These are phyloP conservation scores for Cyclophora albipunctata DNA, from an alignment of 2,888 invertebrate genomes.

Conservation along the genomic window DNA sequence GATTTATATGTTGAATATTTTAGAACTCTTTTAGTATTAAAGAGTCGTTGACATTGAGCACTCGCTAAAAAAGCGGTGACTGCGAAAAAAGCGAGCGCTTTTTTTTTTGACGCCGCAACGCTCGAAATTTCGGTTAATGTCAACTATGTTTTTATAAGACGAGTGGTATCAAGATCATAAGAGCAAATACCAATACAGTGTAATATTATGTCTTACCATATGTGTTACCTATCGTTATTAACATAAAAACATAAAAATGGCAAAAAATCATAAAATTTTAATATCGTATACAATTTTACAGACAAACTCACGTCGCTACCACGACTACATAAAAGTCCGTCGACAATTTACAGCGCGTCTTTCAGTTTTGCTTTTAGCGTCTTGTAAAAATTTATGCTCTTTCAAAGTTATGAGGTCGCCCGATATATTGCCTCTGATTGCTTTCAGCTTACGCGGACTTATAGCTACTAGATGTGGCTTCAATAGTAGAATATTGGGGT, in stretches of 20 bases:
- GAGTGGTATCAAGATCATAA: too few relatives aligned
- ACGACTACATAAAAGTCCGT: constrained; percentile 22
- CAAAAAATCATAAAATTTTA: constrained; percentile 13
- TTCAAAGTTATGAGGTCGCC: constrained; percentile 32
- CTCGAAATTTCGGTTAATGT: too few relatives aligned
- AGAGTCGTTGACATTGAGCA: too few relatives aligned
- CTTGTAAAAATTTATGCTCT: constrained; percentile 35
- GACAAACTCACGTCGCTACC: constrained; percentile 22
- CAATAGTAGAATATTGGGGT: too few relatives aligned
- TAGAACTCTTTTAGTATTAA: too few relatives aligned
- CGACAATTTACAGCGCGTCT: constrained; percentile 28
- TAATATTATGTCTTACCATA: too few relatives aligned
- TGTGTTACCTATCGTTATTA: not conserved
- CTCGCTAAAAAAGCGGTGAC: too few relatives aligned
- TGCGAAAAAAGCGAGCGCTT: too few relatives aligned
- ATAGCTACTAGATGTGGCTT: not conserved
- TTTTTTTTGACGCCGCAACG: too few relatives aligned
- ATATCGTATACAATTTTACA: constrained; percentile 16
- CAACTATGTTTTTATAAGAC: too few relatives aligned
- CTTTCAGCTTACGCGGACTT: constrained; percentile 17
- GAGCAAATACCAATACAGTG: too few relatives aligned
- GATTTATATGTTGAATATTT: too few relatives aligned
- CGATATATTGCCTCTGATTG: constrained; percentile 30
- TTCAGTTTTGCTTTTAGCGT: constrained; percentile 27
- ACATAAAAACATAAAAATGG: not conserved